phyloP scores from a whole-genome alignment of 1,140 invertebrate species.

The Hyphantria cunea region DNA sequence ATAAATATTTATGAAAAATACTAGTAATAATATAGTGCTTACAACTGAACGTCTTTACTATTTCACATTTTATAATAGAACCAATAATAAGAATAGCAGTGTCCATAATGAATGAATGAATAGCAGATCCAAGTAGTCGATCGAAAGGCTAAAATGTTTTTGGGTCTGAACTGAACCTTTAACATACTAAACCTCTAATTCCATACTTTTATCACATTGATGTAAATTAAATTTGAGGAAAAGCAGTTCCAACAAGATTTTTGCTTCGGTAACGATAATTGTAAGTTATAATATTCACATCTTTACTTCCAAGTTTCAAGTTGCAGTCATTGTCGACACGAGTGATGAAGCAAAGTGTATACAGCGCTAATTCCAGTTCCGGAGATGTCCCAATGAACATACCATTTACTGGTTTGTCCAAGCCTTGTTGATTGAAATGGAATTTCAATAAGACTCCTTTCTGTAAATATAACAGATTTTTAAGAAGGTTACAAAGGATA shows the following conservation, averaged over 20 bases:
- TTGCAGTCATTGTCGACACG: conserved; percentile 88
- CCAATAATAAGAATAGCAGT: too few relatives aligned
- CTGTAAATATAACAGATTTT: conserved; percentile 78
- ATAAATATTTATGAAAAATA: too few relatives aligned
- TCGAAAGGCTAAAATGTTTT: too few relatives aligned
- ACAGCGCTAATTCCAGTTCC: conserved; percentile 95
- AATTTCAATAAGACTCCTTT: conserved; percentile 91
- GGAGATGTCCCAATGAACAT: conserved; percentile 96
- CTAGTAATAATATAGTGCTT: too few relatives aligned
- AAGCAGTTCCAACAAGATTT: conserved; percentile 90
- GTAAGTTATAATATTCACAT: conserved; percentile 87
- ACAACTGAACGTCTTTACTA: too few relatives aligned
- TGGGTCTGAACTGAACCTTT: too few relatives aligned
- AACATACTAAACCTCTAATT: too few relatives aligned
- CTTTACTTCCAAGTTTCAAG: conserved; percentile 86
- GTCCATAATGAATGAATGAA: too few relatives aligned
- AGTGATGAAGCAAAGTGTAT: conserved; percentile 92
- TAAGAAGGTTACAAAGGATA: too few relatives aligned
- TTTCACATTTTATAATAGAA: too few relatives aligned
- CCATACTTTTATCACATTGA: too few relatives aligned
- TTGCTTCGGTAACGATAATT: conserved; percentile 89
- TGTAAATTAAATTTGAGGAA: conserved; percentile 87
- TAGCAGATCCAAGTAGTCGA: too few relatives aligned
- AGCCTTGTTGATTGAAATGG: conserved; percentile 88
- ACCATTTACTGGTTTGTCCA: conserved; percentile 89